These are phyloP conservation scores for Lutraria lutraria DNA, from an alignment of 2,888 invertebrate genomes.

Conservation along the genomic window DNA sequence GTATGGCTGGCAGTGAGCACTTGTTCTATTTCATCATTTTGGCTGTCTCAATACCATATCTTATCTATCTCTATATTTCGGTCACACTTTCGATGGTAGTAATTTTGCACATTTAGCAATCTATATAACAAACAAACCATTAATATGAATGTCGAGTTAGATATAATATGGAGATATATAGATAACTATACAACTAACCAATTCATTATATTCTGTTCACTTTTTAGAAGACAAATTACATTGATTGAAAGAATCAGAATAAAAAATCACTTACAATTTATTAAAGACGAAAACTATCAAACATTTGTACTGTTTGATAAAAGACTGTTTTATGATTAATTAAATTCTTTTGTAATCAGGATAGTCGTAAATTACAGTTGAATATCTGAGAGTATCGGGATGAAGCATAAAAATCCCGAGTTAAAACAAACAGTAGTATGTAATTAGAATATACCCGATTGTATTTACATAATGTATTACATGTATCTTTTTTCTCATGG, in stretches of 20 bases:
- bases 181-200: not conserved
- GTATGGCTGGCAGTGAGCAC: constrained; percentile 66
- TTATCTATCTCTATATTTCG: constrained; percentile 61
- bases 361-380: too few relatives aligned
- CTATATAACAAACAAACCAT: constrained; percentile 26
- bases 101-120: constrained; percentile 61
- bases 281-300: not conserved
- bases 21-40: constrained; percentile 72
- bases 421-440: too few relatives aligned
- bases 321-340: not conserved
- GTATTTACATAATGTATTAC: too few relatives aligned
- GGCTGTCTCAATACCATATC: constrained; percentile 55
- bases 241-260: not conserved
- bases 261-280: not conserved
- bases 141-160: constrained; percentile 30
- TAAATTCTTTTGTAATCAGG: not conserved
- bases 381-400: too few relatives aligned
- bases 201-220: not conserved
- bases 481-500: too few relatives aligned
- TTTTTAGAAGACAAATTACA: not conserved
- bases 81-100: constrained; percentile 63
- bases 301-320: not conserved
- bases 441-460: too few relatives aligned
- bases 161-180: not conserved
- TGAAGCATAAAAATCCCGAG: too few relatives aligned